Conservation (phyloP, 2,797 vertebrate species). For the Ctenochaetus hawaiiensis region DNA sequence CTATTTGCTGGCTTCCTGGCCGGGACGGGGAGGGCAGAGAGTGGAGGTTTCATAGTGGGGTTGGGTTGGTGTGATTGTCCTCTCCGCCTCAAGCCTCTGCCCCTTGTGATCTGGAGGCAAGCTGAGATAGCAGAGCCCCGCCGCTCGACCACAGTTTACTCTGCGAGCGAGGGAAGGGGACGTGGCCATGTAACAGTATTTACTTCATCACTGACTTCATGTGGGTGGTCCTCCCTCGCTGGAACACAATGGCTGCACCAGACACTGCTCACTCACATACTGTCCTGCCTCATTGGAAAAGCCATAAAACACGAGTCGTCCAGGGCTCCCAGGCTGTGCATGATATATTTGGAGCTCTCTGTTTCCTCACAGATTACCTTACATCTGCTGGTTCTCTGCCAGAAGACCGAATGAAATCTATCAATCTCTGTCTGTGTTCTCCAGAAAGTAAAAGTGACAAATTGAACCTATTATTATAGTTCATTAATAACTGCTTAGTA, state of each 20-base stretch:
- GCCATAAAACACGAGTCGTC: constrained; percentile 82
- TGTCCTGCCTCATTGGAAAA: constrained; percentile 86
- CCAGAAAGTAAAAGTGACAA: constrained; percentile 26
- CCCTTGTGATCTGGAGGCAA: constrained; percentile 70
- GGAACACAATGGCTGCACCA: constrained; percentile 84
- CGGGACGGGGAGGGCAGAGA: constrained; percentile 42
- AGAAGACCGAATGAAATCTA: constrained; percentile 42
- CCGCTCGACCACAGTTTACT: constrained; percentile 75
- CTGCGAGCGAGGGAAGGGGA: constrained; percentile 70
- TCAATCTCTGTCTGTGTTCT: constrained; percentile 30
- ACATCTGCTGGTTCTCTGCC: constrained; percentile 57
- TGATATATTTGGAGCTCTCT: constrained; percentile 72
- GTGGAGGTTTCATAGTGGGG: constrained; percentile 43
- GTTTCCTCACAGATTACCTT: constrained; percentile 72
- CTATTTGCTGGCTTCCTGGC: constrained; percentile 66
- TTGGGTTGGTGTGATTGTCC: constrained; percentile 29
- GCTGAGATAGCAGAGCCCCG: constrained; percentile 76
- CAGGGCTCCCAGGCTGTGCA: constrained; percentile 74
- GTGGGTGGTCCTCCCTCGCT: constrained; percentile 82
- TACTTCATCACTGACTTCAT: constrained; percentile 82
- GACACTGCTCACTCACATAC: constrained; percentile 81
- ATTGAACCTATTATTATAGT: constrained; percentile 13
- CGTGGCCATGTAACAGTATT: constrained; percentile 78
- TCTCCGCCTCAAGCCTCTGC: constrained; percentile 43
- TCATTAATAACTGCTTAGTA: constrained; percentile 28